Evolutionary conservation across 2,888 invertebrate species (phyloP).

Genomic region (Phaedon cochleariae): DNA sequence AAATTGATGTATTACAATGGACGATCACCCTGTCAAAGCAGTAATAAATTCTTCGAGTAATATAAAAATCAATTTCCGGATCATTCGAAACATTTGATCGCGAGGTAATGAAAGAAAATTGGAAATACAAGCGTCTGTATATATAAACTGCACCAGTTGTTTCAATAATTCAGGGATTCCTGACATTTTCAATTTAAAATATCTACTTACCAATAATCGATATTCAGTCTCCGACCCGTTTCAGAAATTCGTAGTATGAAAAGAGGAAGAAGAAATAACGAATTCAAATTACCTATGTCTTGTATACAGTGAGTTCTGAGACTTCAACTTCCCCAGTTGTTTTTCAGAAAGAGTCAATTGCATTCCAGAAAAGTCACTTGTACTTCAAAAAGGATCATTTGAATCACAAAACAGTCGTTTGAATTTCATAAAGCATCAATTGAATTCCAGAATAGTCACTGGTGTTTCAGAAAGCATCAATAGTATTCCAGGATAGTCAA

Average conservation of each 20-base stretch:
- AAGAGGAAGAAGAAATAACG: neutral
- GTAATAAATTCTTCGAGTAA: slow-evolving; percentile 1
- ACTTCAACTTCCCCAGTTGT: neutral
- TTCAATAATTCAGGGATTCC: neutral
- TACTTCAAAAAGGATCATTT: too few relatives aligned
- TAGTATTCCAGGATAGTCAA: too few relatives aligned
- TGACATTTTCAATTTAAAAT: slow-evolving; percentile 13
- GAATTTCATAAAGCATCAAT: too few relatives aligned
- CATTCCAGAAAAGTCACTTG: too few relatives aligned
- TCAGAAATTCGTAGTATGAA: neutral
- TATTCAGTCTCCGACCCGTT: neutral
- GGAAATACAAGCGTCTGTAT: slow-evolving; percentile 19
- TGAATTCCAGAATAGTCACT: too few relatives aligned
- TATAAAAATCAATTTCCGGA: slow-evolving; percentile 19
- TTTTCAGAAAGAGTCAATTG: too few relatives aligned
- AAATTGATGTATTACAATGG: too few relatives aligned
- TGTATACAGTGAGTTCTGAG: neutral
- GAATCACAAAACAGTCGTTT: too few relatives aligned
- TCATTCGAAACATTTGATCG: slow-evolving; percentile 10
- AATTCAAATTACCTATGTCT: neutral
- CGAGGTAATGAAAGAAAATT: slow-evolving; percentile 26
- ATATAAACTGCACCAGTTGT: neutral
- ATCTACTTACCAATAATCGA: slow-evolving; percentile 8
- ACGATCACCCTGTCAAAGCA: too few relatives aligned
- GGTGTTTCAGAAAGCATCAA: too few relatives aligned